Conservation (phyloP, 2,888 invertebrate genomes). For the Omphaloscelis lunosa region DNA sequence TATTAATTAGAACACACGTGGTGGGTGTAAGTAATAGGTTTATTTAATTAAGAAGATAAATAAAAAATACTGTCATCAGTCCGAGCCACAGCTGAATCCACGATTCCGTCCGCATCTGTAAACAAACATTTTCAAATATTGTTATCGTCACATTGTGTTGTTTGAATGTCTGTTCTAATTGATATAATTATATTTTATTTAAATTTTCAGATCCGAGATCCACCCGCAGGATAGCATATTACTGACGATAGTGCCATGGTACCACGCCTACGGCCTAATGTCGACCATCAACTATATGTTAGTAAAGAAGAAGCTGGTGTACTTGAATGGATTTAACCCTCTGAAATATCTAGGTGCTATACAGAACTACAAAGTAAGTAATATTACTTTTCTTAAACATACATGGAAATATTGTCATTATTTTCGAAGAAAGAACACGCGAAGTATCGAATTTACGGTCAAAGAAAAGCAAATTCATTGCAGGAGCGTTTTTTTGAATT, state of each 20-base stretch:
- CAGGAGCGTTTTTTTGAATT: no score
- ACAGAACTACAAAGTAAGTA: slow-evolving; percentile 90
- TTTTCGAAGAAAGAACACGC: no score
- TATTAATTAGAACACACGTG: no score
- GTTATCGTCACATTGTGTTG: neutral
- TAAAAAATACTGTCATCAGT: neutral
- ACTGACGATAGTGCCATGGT: slow-evolving; percentile 94
- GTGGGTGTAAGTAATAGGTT: neutral
- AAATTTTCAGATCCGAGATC: slow-evolving; percentile 34
- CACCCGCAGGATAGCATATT: slow-evolving; percentile 35
- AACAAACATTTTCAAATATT: neutral
- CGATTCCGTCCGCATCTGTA: neutral
- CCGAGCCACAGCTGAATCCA: neutral
- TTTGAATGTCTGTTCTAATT: neutral
- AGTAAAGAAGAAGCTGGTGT: slow-evolving; percentile 85
- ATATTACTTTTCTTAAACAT: no score
- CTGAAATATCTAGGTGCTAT: slow-evolving; percentile 91
- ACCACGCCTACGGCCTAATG: slow-evolving; percentile 94
- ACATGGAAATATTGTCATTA: no score
- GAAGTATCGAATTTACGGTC: no score
- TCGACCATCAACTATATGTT: slow-evolving; percentile 90
- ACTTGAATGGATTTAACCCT: slow-evolving; percentile 93
- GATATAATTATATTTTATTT: neutral
- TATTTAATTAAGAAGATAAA: neutral
- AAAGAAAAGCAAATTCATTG: no score